phyloP scores from a whole-genome alignment of 2,797 vertebrate genomes.

The Chaetophractus vellerosus region DNA sequence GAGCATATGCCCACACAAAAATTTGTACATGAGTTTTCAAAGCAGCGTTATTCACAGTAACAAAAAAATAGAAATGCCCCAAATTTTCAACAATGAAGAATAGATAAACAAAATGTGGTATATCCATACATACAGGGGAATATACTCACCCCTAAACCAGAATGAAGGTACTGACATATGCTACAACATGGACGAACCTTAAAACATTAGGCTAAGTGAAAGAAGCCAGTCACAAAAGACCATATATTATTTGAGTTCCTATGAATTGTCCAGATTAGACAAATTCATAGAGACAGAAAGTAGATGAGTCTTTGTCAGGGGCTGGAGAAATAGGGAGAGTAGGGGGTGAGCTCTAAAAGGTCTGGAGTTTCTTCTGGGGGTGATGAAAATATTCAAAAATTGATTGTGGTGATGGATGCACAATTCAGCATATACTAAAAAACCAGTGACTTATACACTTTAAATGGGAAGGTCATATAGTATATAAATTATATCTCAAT shows the following conservation, averaged over 20 bases:
- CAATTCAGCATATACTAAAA: not conserved
- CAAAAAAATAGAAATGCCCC: not conserved
- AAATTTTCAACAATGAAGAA: not conserved
- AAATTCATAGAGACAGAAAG: too few relatives aligned
- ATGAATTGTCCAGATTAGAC: not conserved
- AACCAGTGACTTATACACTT: not conserved
- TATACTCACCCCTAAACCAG: not conserved
- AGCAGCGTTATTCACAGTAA: not conserved
- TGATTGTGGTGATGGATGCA: not conserved
- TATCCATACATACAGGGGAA: not conserved
- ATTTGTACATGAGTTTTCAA: not conserved
- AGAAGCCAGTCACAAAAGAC: not conserved
- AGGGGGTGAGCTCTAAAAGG: not conserved
- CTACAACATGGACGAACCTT: not conserved
- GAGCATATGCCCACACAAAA: not conserved
- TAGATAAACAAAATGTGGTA: not conserved
- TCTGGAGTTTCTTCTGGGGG: not conserved
- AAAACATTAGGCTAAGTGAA: not conserved
- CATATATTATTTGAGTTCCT: fast-evolving
- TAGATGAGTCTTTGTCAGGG: not conserved
- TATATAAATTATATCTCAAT: not conserved
- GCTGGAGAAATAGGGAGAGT: too few relatives aligned
- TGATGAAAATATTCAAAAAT: not conserved
- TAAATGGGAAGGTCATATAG: not conserved
- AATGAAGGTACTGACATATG: not conserved